Percentiles rank a stretch among this genome's conserved stretches.
phyloP scores from a whole-genome alignment of 1,140 invertebrate genomes.

The Drosophila takahashii region DNA sequence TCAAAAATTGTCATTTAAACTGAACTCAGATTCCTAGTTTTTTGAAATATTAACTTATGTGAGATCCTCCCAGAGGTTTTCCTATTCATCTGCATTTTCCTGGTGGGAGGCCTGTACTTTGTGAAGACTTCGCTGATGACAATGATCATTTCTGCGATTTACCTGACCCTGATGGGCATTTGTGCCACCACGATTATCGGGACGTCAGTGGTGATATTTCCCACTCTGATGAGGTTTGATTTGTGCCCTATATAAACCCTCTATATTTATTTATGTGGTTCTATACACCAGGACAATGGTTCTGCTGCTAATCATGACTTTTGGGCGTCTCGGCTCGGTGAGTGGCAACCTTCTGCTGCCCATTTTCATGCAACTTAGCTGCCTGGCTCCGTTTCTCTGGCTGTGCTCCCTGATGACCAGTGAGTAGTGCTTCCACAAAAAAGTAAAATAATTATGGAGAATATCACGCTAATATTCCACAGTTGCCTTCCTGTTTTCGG shows the following conservation, averaged over 20 bases:
- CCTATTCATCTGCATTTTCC: slow-evolving; percentile 53
- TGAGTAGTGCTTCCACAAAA: slow-evolving; percentile 12
- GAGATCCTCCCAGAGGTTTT: slow-evolving; percentile 41
- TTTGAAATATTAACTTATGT: slow-evolving; percentile 1
- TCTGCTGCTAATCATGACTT: slow-evolving; percentile 70
- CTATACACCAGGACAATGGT: slow-evolving; percentile 63
- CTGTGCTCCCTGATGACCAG: slow-evolving; percentile 53
- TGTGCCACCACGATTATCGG: slow-evolving; percentile 85
- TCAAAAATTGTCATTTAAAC: no score
- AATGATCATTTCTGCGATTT: slow-evolving; percentile 41
- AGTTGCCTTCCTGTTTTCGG: slow-evolving; percentile 64
- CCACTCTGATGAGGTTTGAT: slow-evolving; percentile 86
- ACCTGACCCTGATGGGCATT: slow-evolving; percentile 86
- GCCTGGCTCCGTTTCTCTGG: slow-evolving; percentile 62
- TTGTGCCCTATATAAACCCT: no score
- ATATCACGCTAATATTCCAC: background rate
- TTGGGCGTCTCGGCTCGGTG: slow-evolving; percentile 62
- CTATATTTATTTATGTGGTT: background rate
- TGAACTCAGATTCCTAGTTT: no score
- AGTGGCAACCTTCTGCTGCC: slow-evolving; percentile 60
- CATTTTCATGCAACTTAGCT: slow-evolving; percentile 54
- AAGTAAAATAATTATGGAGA: background rate
- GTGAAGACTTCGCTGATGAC: slow-evolving; percentile 15
- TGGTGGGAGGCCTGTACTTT: slow-evolving; percentile 62
- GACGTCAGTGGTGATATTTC: slow-evolving; percentile 87